A percentile compares a stretch with the other conserved stretches of the same genome.
Evolutionary conservation across 2,797 vertebrate genomes (phyloP).

Genomic region (Heliangelus exortis): DNA sequence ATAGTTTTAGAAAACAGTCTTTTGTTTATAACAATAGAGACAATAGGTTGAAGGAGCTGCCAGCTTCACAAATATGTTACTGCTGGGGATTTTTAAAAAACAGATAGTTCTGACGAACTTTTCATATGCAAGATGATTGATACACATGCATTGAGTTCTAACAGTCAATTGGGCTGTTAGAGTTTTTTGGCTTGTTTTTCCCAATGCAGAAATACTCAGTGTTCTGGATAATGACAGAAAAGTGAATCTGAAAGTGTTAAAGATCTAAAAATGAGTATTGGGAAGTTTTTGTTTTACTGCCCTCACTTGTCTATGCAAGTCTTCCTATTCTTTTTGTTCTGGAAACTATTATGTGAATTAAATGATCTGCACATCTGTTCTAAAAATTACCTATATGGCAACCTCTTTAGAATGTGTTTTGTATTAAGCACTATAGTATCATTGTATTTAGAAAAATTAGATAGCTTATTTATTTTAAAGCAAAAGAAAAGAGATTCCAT

Average conservation of each 20-base stretch:
- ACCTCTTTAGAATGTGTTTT: background rate
- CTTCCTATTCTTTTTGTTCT: background rate
- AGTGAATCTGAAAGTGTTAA: background rate
- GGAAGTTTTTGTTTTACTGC: background rate
- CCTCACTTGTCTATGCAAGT: background rate
- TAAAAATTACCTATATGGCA: background rate
- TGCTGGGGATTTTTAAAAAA: background rate
- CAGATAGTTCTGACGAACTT: background rate
- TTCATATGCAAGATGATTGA: background rate
- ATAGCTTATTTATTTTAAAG: background rate
- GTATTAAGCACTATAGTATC: background rate
- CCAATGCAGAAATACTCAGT: background rate
- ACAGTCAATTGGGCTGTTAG: background rate
- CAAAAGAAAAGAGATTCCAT: background rate
- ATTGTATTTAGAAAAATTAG: background rate
- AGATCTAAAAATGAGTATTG: background rate
- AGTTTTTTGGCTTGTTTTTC: background rate
- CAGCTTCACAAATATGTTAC: background rate
- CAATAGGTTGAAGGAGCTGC: slow-evolving; percentile 9
- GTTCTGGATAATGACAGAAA: background rate
- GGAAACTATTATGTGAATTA: background rate
- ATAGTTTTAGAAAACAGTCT: background rate
- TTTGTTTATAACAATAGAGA: slow-evolving; percentile 11
- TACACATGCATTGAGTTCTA: background rate
- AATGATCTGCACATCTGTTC: background rate